phyloP scores from a whole-genome alignment of 2,888 invertebrate genomes.

The Patella depressa region DNA sequence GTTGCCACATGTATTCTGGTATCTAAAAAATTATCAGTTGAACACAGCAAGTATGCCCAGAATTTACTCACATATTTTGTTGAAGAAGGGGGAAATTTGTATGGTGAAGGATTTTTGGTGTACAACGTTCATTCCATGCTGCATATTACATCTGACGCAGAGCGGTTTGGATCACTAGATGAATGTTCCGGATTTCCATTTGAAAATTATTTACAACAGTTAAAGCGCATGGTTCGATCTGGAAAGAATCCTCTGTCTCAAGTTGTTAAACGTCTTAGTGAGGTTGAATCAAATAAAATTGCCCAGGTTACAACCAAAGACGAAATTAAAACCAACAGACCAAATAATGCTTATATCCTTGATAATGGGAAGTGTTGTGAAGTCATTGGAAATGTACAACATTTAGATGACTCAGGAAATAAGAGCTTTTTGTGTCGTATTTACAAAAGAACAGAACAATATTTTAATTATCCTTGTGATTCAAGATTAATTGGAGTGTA shows the following conservation, averaged over 20 bases:
- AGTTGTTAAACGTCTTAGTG: slow-evolving; percentile 1
- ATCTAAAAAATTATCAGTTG: background rate
- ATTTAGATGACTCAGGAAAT: no score
- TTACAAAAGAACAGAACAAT: no score
- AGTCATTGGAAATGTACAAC: no score
- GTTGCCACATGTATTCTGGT: slow-evolving; percentile 18
- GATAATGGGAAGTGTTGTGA: no score
- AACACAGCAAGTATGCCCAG: slow-evolving; percentile 34
- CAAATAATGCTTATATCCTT: no score
- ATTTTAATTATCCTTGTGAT: no score
- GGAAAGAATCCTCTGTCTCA: slow-evolving; percentile 29
- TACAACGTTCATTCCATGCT: slow-evolving; percentile 39
- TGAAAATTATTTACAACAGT: slow-evolving; percentile 35
- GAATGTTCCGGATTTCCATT: slow-evolving; percentile 33
- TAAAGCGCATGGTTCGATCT: slow-evolving; percentile 28
- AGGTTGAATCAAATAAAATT: background rate
- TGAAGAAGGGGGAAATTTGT: slow-evolving; percentile 20
- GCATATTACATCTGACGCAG: no score
- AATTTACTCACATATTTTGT: slow-evolving; percentile 32
- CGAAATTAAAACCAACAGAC: no score
- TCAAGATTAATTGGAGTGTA: no score
- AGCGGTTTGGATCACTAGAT: slow-evolving; percentile 33
- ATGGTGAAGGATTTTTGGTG: no score
- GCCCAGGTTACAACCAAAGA: no score
- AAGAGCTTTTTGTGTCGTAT: no score